Evolutionary conservation across 2,888 invertebrate species (phyloP).

Genomic region (Tipula lateralis): DNA sequence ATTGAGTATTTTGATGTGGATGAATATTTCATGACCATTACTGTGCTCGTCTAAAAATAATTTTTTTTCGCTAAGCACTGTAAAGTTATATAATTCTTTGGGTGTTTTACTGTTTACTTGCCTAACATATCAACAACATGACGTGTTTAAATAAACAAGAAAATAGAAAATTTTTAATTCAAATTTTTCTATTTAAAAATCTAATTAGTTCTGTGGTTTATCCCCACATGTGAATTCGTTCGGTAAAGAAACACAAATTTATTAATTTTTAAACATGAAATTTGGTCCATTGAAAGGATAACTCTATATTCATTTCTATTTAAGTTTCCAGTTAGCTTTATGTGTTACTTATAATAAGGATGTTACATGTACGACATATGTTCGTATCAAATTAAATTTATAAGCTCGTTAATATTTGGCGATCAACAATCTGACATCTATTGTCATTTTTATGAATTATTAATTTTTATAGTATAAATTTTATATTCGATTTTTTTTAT

Average conservation of each 20-base stretch:
- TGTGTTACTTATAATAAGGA: background rate
- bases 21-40: background rate
- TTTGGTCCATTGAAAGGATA: too few species aligned
- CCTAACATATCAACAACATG: background rate
- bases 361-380: too few species aligned
- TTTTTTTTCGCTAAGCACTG: background rate
- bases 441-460: background rate
- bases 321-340: background rate
- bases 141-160: background rate
- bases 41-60: background rate
- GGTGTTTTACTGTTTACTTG: background rate
- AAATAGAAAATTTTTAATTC: background rate
- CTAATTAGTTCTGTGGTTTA: background rate
- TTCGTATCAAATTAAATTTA: background rate
- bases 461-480: background rate
- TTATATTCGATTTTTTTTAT: too few species aligned
- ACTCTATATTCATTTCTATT: background rate
- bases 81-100: background rate
- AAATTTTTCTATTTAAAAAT: background rate
- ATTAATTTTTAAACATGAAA: too few species aligned
- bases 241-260: too few species aligned
- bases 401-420: background rate
- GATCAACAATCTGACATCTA: background rate
- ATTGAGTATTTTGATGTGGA: background rate
- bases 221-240: background rate